phyloP scores from a whole-genome alignment of 1,140 invertebrate genomes.

The Cyclina sinensis region DNA sequence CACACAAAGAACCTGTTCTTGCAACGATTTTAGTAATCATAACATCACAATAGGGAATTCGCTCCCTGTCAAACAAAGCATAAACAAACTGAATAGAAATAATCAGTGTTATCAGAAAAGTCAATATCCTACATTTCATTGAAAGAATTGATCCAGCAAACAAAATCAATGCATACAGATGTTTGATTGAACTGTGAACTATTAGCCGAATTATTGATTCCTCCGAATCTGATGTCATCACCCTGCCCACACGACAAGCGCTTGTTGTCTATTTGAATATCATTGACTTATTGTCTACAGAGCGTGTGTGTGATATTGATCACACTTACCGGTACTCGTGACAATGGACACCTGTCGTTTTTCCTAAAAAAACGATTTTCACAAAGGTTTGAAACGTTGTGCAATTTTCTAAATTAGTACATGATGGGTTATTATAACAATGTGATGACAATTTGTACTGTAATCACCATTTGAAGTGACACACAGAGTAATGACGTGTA shows the following conservation, averaged over 20 bases:
- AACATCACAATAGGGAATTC: neutral
- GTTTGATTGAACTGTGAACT: slow-evolving; percentile 36
- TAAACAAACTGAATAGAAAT: slow-evolving; percentile 4
- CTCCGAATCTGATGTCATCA: slow-evolving; percentile 45
- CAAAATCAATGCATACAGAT: slow-evolving; percentile 30
- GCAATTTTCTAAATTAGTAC: neutral
- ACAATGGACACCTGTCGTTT: slow-evolving; percentile 37
- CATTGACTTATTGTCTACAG: slow-evolving; percentile 19
- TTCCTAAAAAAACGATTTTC: neutral
- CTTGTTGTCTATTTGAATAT: slow-evolving; percentile 43
- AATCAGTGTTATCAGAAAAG: slow-evolving; percentile 6
- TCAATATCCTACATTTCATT: neutral
- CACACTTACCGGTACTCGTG: slow-evolving; percentile 18
- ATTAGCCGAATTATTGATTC: neutral
- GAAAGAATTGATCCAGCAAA: slow-evolving; percentile 13
- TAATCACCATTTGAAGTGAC: neutral
- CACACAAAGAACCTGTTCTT: neutral
- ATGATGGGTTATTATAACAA: neutral
- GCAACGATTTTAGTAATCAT: neutral
- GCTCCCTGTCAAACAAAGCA: slow-evolving; percentile 5
- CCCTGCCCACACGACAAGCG: slow-evolving; percentile 47
- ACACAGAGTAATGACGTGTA: too few relatives aligned
- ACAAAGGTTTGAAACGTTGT: neutral
- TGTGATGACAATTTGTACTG: neutral
- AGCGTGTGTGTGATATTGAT: slow-evolving; percentile 55